Conservation (phyloP, 2,113 vertebrate genomes). For the Equus przewalskii region DNA sequence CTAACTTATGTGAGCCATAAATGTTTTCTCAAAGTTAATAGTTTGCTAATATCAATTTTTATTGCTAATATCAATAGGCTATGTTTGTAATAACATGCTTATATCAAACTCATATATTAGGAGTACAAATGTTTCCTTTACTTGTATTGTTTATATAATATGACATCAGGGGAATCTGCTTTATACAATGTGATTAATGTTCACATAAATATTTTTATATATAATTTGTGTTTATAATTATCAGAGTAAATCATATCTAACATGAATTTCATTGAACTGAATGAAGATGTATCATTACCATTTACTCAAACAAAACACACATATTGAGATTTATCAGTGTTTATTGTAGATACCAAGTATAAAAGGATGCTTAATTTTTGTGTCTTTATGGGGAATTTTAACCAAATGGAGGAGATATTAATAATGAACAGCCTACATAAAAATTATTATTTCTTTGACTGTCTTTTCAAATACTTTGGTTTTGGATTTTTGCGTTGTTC, state of each 20-base stretch:
- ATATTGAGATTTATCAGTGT: not conserved
- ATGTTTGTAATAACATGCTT: not conserved
- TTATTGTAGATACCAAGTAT: not conserved
- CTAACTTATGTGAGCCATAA: not conserved
- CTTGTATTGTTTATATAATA: not conserved
- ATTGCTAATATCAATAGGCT: not conserved
- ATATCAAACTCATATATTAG: not conserved
- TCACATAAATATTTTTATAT: not conserved
- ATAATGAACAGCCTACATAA: not conserved
- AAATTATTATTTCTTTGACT: not conserved
- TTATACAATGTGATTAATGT: not conserved
- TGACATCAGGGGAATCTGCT: not conserved
- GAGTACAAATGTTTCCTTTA: not conserved
- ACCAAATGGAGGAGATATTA: not conserved
- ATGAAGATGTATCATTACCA: not conserved
- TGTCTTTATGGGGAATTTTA: not conserved
- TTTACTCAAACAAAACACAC: not conserved
- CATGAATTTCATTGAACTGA: not conserved
- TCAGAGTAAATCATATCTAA: not conserved
- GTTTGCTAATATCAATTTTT: not conserved
- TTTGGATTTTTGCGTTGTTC: not conserved
- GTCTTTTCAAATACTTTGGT: not conserved
- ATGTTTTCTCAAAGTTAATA: not conserved
- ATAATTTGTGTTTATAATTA: not conserved
- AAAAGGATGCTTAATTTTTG: not conserved